phyloP scores from a whole-genome alignment of 1,140 invertebrate genomes.

The Bombyx mori region ASM3026992v2 NC_085130.1:778001-778500 shows the following conservation, averaged over 20 bases:
- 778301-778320: slow-evolving; percentile 35
- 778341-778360: slow-evolving; percentile 25
- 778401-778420: not conserved
- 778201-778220: slow-evolving; percentile 29
- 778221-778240: slow-evolving; percentile 42
- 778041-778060: too few species aligned
- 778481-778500: too few species aligned
- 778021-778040: too few species aligned
- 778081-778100: too few species aligned
- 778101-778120: too few species aligned
- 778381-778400: slow-evolving; percentile 24
- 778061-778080: too few species aligned
- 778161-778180: slow-evolving; percentile 8
- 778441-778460: too few species aligned
- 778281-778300: slow-evolving; percentile 35
- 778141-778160: slow-evolving; percentile 34
- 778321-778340: not conserved
- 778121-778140: slow-evolving; percentile 44
- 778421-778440: too few species aligned
- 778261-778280: slow-evolving; percentile 60
- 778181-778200: slow-evolving; percentile 12
- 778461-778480: too few species aligned
- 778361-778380: slow-evolving; percentile 33
- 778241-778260: slow-evolving; percentile 36
- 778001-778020: too few species aligned